Evolutionary conservation across 2,797 vertebrate genomes (phyloP), one percentile per base, ranked within the genome.

Genomic region (Rhabdomys pumilio): DNA sequence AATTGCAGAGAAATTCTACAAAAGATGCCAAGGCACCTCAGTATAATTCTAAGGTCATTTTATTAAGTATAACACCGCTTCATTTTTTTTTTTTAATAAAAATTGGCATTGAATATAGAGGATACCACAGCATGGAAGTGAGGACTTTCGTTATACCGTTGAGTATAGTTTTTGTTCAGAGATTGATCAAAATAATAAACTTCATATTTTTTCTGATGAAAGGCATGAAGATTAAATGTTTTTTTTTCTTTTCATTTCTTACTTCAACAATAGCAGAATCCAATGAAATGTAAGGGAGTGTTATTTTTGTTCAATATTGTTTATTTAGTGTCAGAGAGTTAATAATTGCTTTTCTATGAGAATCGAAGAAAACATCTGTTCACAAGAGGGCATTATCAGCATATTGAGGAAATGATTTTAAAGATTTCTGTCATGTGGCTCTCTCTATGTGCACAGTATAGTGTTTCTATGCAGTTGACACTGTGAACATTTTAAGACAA

Each of bases 1-100:
- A 83, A 75, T 89, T 92, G 86, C 47, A 57, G 82, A 94, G n/a
- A 92, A 96, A 90, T 89, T 95, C 31, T 86, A 72, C 79, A 91
- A 83, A 44, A 76, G 7, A 44, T 89, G 20, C 2, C 53, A 93
- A 29, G 24, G 2, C 8, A 72, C 19, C 38, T 47, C 91, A 59
- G 8, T 91, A 38, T 57, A 85, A 79, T 63, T n/a, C 90, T 79
- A 89, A 41, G 9, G 83, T 94, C 38, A 31, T 77, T 95, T 87
- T 77, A 63, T 8, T 72, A 94, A 89, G 9, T 94, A 12, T 76
- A 41, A 8, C 47, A 15, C 22, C 89, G 61, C 44, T 95, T 77
- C n/a, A 0, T 55, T n/a, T 93, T n/a, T 19, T n/a, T 19, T 38
- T 72, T 14, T 38, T 2, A 15, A 72, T 38, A 72, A 72, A 72